Evolutionary conservation across 2,113 vertebrate species (phyloP), one percentile per base, ranked within the genome.

Genomic region (Sylvia atricapilla): DNA sequence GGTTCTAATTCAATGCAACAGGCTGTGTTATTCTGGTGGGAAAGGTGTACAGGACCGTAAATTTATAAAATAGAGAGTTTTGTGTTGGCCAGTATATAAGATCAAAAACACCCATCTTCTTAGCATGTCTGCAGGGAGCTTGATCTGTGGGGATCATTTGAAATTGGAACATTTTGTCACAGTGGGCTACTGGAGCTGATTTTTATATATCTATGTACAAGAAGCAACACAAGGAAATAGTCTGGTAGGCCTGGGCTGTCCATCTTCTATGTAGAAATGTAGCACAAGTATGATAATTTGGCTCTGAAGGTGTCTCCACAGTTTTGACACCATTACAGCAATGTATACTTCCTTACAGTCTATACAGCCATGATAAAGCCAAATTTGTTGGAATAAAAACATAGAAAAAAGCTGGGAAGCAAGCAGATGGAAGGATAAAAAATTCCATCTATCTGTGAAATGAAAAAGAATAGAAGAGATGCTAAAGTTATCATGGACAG

Each of bases 1-100:
- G 2, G 49, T n/a, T 87, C 24, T n/a, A 52, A 24, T 68, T 63
- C 35, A 33, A 19, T 72, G n/a, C 13, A 67, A 52, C 0, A 0
- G 18, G 7, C 3, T 2, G 3, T 10, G 10, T 49, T 28, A 24
- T 44, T 68, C 55, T 49, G 24, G 8, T 41, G 27, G 15, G 28
- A 93, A 91, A 74, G 8, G 28, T 21, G 20, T 39, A 35, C 21
- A 50, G 2, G 19, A 69, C 60, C 9, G 35, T 21, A 69, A 69
- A n/a, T 7, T 49, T 69, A 56, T 17, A 30, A 70, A 78, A 88
- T 74, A 47, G 13, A 12, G 11, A 20, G 44, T 43, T 55, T 27
- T 55, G 4, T 2, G 0, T 47, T 58, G 56, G 31, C 2, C 15
- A 72, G 7, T 23, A 4, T 33, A 33, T 33, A 47, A 87, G 4